Evolutionary conservation across 1,140 invertebrate genomes (phyloP), one percentile per base, ranked within the genome.

Genomic region (Zaprionus africanus): DNA sequence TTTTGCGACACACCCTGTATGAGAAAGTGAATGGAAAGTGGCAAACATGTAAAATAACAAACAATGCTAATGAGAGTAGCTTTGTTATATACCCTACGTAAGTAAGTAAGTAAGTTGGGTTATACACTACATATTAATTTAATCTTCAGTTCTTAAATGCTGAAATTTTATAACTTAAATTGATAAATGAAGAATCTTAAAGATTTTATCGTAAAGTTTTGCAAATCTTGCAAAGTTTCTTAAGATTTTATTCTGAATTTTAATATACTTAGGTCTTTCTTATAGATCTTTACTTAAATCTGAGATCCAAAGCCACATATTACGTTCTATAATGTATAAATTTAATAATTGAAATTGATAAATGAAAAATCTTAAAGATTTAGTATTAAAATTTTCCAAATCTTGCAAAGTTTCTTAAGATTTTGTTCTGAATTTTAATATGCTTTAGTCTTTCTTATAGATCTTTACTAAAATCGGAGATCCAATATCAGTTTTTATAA

Each of bases 1-100:
- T 34, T 24, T 66, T 28, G 28, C 9, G 68, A 61, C 78, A 61
- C 62, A 57, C 77, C 70, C 67, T 69, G 67, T 77, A 70, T 54
- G 34, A 51, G 46, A 34, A 57, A 34, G 43, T 38, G 24, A 64
- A 43, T 19, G 53, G 24, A 63, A 72, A 79, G 58, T 70, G 43
- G 75, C 65, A 58, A 78, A 67, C 61, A 83, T 73, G 64, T 77
- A 72, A 83, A 86, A 71, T 62, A 72, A 72, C 69, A 83, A 83
- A 70, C 61, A 82, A 65, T 69, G 53, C 6, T 57, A 49, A 34
- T 5, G 22, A 28, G 56, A 34, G 24, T 31, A n/a, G 24, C n/a
- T 4, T 41, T 51, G 0, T 13, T 12, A 22, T 28, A 72, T 76
- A 70, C 54, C 41, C 57, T 78, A 41, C 13, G n/a, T n/a, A n/a